A percentile compares a stretch with the other conserved stretches of the same genome.
phyloP scores from a whole-genome alignment of 2,797 vertebrate genomes.

The Sebastes alutus region DNA sequence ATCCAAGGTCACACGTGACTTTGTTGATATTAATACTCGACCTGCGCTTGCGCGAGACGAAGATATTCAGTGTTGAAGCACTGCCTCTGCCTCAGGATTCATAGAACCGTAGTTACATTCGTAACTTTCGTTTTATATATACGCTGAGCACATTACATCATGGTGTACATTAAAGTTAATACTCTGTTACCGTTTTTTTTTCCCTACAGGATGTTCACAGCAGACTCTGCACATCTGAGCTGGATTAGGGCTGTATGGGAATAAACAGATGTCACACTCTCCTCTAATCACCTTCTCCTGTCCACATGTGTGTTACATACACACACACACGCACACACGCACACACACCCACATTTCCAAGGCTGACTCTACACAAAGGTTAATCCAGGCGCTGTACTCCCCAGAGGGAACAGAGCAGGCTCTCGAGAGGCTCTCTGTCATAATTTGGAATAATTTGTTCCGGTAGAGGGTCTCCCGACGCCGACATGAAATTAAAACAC shows the following conservation, averaged over 20 bases:
- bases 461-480: slow-evolving; percentile 16
- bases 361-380: slow-evolving; percentile 5
- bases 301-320: neutral
- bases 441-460: slow-evolving; percentile 52
- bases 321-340: neutral
- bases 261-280: neutral
- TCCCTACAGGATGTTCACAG: neutral
- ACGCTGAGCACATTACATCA: neutral
- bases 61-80: no score
- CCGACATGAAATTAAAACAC: slow-evolving; percentile 45
- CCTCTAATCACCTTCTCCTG: neutral
- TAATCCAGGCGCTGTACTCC: neutral
- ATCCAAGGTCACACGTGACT: no score
- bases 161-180: neutral
- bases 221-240: neutral
- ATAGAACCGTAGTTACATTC: no score
- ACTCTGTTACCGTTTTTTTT: neutral
- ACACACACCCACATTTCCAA: neutral
- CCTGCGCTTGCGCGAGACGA: no score
- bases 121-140: neutral
- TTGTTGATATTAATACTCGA: no score
- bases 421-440: slow-evolving; percentile 26
- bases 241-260: neutral
- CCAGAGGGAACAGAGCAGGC: neutral
- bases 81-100: no score